Evolutionary conservation across 2,113 vertebrate species (phyloP).

Genomic region (Amblyopsis rosae): DNA sequence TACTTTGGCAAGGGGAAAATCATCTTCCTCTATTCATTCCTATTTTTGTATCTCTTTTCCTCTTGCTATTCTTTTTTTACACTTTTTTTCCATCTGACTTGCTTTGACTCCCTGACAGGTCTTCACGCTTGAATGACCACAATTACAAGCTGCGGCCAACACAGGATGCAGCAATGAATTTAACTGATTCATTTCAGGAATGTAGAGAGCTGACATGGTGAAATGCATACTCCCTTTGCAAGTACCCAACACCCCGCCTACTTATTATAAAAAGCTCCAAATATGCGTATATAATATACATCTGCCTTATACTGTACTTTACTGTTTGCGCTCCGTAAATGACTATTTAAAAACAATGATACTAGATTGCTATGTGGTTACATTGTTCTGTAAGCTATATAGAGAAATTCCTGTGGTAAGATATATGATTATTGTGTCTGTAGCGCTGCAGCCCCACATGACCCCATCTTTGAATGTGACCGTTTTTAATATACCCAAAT

Average conservation of each 20-base stretch:
- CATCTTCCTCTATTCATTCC: not conserved
- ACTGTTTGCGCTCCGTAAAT: not conserved
- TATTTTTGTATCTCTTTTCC: constrained; percentile 11
- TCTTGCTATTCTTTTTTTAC: not conserved
- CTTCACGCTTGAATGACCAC: constrained; percentile 70
- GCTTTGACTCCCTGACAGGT: constrained; percentile 13
- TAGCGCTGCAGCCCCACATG: not conserved
- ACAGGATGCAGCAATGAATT: constrained; percentile 74
- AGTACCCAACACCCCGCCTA: constrained; percentile 21
- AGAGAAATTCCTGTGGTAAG: not conserved
- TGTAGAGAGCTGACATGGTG: constrained; percentile 57
- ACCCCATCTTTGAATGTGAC: constrained; percentile 34
- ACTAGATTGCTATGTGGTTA: constrained; percentile 4
- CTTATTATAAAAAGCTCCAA: not conserved
- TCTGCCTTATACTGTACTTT: not conserved
- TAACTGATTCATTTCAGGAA: constrained; percentile 70
- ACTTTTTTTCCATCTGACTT: not conserved
- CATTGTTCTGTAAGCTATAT: not conserved
- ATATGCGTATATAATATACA: not conserved
- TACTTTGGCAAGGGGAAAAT: too few relatives aligned
- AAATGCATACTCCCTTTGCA: constrained; percentile 43
- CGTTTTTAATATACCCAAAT: constrained; percentile 47
- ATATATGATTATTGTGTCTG: not conserved
- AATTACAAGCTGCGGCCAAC: constrained; percentile 70
- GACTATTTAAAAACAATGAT: not conserved